A percentile compares a stretch with the other conserved stretches of the same genome.
Conservation (phyloP, 2,888 invertebrate species). For the Salticus scenicus region DNA sequence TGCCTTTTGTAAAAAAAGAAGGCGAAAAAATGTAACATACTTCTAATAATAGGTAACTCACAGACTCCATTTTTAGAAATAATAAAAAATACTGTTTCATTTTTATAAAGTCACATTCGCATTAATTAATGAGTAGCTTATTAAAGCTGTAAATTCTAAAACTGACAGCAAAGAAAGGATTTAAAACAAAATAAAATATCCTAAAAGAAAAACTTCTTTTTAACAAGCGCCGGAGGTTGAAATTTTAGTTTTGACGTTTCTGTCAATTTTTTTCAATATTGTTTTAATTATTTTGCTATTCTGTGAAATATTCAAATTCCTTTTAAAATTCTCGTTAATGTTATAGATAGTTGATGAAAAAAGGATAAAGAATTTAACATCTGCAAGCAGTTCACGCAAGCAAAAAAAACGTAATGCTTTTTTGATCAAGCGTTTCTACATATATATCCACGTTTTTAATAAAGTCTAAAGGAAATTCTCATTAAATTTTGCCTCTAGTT, state of each 20-base stretch:
- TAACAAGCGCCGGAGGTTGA: background rate
- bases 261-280: background rate
- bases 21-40: background rate
- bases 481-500: conserved; percentile 6
- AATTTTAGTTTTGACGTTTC: background rate
- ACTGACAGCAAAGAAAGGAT: background rate
- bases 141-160: conserved; percentile 1
- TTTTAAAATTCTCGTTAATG: background rate
- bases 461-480: background rate
- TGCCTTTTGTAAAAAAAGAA: background rate
- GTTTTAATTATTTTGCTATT: background rate
- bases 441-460: background rate
- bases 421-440: background rate
- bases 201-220: background rate
- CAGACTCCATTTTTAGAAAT: background rate
- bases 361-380: background rate
- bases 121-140: conserved; percentile 2
- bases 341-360: background rate
- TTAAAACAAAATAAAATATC: background rate
- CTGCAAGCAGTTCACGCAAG: background rate
- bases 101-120: background rate
- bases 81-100: background rate
- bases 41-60: background rate
- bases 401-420: background rate
- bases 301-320: background rate